Evolutionary conservation across 1,140 invertebrate species (phyloP).

Genomic region (Solen grandis): DNA sequence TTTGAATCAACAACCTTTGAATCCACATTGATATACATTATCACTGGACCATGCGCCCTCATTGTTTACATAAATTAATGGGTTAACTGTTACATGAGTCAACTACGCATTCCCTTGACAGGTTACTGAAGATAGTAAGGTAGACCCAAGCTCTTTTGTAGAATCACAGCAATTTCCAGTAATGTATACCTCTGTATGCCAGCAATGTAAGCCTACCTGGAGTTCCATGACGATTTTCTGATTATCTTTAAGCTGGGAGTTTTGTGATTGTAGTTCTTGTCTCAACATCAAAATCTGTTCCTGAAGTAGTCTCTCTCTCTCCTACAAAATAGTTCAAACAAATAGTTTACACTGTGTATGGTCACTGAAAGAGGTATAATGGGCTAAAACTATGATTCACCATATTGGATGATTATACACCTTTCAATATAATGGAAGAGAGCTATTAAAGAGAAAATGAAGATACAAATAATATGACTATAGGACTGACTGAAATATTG

Average conservation of each 20-base stretch:
- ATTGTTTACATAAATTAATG: neutral
- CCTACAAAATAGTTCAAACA: slow-evolving; percentile 59
- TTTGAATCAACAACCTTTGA: too few species aligned
- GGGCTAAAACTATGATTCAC: neutral
- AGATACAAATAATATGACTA: neutral
- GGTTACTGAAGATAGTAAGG: too few species aligned
- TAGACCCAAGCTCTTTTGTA: too few species aligned
- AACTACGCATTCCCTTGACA: neutral
- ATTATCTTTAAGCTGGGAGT: slow-evolving; percentile 69
- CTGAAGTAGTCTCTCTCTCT: slow-evolving; percentile 67
- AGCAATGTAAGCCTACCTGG: slow-evolving; percentile 61
- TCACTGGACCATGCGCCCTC: neutral
- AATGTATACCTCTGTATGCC: neutral
- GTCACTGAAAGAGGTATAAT: neutral
- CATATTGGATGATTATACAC: neutral
- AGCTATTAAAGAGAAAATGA: neutral
- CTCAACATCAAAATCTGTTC: slow-evolving; percentile 68
- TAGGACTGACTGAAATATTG: neutral
- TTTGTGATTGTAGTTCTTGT: slow-evolving; percentile 69
- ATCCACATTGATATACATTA: too few species aligned
- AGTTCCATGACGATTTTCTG: slow-evolving; percentile 68
- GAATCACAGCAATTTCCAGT: too few species aligned
- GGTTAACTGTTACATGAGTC: neutral
- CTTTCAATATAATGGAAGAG: neutral
- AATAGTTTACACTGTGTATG: too few species aligned